phyloP scores from a whole-genome alignment of 2,797 vertebrate species.

The Clamator glandarius region DNA sequence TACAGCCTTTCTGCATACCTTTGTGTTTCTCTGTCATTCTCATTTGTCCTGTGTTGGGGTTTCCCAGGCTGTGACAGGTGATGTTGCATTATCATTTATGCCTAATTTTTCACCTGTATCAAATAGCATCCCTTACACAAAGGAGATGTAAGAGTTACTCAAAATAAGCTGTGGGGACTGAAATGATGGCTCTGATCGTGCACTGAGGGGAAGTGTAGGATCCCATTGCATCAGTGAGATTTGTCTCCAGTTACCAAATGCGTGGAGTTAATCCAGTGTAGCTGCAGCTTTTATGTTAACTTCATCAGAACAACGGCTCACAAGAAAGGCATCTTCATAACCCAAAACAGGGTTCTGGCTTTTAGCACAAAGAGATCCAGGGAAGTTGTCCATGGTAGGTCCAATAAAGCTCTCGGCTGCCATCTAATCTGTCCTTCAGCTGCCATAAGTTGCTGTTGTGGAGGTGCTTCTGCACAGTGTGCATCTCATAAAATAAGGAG shows the following conservation, averaged over 20 bases:
- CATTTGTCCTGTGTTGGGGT: neutral
- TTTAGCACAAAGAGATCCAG: neutral
- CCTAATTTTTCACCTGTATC: neutral
- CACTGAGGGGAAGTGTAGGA: neutral
- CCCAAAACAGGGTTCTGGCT: neutral
- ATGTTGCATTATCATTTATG: neutral
- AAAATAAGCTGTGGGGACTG: neutral
- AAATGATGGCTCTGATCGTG: neutral
- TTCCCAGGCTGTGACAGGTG: neutral
- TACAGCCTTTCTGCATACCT: neutral
- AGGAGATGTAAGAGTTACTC: neutral
- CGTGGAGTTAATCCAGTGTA: neutral
- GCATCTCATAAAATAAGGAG: neutral
- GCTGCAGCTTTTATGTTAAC: neutral
- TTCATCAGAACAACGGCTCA: neutral
- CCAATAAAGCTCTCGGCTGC: neutral
- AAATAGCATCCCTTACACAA: neutral
- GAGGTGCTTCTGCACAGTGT: neutral
- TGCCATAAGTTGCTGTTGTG: fast-evolving
- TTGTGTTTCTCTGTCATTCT: neutral
- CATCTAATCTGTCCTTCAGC: neutral
- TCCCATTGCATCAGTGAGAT: neutral
- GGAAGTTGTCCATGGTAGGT: neutral
- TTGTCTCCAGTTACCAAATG: neutral
- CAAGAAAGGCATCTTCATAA: neutral